Evolutionary conservation across 2,113 vertebrate species (phyloP), one percentile per base, ranked within the genome.

Genomic region (Corvus moneduloides): DNA sequence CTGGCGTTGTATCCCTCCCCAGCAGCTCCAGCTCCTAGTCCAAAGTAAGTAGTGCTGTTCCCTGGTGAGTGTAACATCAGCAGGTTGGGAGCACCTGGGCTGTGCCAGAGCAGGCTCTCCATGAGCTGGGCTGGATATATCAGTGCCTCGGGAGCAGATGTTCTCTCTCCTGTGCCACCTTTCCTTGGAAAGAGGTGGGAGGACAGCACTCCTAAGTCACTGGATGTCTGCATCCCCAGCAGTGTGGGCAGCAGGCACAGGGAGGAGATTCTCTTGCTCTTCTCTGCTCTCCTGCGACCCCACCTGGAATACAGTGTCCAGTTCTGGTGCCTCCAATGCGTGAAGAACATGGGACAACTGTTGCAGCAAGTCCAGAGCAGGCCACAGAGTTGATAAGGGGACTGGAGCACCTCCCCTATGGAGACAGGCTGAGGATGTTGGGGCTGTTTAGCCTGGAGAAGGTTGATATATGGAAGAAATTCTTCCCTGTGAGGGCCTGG

Each of bases 361-460:
- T 30, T 52, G 52, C 37, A 82, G 39, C 23, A 67, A 67, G 23
- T 33, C 18, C 44, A 22, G 52, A 58, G 68, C 21, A 66, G 33
- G 10, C 26, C 22, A 33, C 1, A 0, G 46, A 74, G 16, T 17
- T 59, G 16, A 4, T 44, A 59, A 59, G 23, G 12, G 19, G 30
- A 17, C 6, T 16, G 37, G 37, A 72, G 13, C 11, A 51, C 4
- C 22, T 56, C 5, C 17, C 22, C 18, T 73, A 0, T 0, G 1
- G 35, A 67, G 33, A 28, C 22, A 58, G 52, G 19, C 77, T 67
- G 77, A 39, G 13, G 28, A 74, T 39, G 8, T 0, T 74, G 15
- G 23, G 16, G 33, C 59, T 44, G 18, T 73, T 74, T 33, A 66
- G 10, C 19, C 33, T 46, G 27, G 37, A 39, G 18, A 24, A 61